Percentiles rank a stretch among this genome's conserved stretches.
phyloP scores from a whole-genome alignment of 1,140 invertebrate species.

The Planococcus citri region DNA sequence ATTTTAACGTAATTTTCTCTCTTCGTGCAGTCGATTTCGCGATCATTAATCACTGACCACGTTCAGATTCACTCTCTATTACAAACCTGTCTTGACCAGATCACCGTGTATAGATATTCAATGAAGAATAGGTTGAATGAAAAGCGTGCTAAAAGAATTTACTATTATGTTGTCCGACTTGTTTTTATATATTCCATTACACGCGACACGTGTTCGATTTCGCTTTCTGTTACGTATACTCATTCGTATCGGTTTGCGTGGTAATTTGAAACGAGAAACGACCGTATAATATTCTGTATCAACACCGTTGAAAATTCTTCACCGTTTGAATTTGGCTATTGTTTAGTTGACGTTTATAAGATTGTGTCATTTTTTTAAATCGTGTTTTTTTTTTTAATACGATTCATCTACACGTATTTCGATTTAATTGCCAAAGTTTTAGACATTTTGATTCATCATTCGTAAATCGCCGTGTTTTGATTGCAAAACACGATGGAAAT shows the following conservation, averaged over 20 bases:
- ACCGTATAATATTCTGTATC: too few relatives aligned
- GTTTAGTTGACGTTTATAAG: too few relatives aligned
- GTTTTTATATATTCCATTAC: not conserved
- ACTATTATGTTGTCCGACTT: not conserved
- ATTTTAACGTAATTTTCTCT: not conserved
- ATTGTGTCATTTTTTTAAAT: too few relatives aligned
- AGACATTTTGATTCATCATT: too few relatives aligned
- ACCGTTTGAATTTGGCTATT: too few relatives aligned
- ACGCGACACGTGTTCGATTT: not conserved
- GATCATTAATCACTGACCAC: not conserved
- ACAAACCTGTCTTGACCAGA: not conserved
- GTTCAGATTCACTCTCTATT: not conserved
- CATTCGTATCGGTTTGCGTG: not conserved
- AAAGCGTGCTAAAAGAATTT: not conserved
- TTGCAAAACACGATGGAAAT: too few relatives aligned
- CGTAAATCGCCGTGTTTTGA: too few relatives aligned
- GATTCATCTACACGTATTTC: too few relatives aligned
- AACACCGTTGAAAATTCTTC: too few relatives aligned
- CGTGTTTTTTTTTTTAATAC: too few relatives aligned
- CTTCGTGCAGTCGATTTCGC: not conserved
- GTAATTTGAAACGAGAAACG: not conserved
- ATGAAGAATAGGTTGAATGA: not conserved
- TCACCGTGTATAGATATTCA: constrained; percentile 6
- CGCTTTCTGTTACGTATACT: too few relatives aligned
- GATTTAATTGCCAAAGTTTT: too few relatives aligned